Conservation (phyloP, 2,797 vertebrate genomes). For the Meda fulgida region DNA sequence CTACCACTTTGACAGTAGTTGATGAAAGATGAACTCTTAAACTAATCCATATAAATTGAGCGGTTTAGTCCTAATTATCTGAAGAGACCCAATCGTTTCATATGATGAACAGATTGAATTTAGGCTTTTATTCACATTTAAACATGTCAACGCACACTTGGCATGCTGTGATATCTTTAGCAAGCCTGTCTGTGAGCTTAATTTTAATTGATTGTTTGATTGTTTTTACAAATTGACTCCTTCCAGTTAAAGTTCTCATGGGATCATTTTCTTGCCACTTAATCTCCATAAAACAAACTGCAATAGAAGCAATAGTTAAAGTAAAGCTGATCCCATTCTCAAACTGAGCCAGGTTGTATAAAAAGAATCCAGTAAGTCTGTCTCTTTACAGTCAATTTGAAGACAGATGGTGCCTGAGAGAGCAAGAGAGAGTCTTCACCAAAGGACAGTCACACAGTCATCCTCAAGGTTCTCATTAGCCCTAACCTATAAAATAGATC, state of each 20-base stretch:
- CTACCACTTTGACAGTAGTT: too few species aligned
- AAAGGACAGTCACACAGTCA: conserved; percentile 10
- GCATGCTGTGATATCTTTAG: background rate
- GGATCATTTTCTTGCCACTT: background rate
- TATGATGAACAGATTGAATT: too few species aligned
- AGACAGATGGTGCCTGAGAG: conserved; percentile 16
- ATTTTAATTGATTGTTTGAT: background rate
- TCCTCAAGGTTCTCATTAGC: conserved; percentile 39
- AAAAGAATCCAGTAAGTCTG: conserved; percentile 5
- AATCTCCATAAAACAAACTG: background rate
- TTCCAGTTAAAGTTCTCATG: background rate
- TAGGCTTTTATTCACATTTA: too few species aligned
- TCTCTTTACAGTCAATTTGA: conserved; percentile 18
- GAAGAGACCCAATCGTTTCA: too few species aligned
- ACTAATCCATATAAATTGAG: too few species aligned
- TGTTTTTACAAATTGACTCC: background rate
- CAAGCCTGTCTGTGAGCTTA: background rate
- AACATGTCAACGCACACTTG: too few species aligned
- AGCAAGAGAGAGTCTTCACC: conserved; percentile 14
- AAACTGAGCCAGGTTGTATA: background rate
- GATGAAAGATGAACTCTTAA: too few species aligned
- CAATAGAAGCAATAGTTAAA: background rate
- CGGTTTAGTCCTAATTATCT: too few species aligned
- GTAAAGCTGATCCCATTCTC: background rate
- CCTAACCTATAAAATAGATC: conserved; percentile 6